A percentile compares a stretch with the other conserved stretches of the same genome.
These are phyloP conservation scores for Aspiorhynchus laticeps DNA, from an alignment of 2,113 vertebrate genomes.

Conservation along the genomic window DNA sequence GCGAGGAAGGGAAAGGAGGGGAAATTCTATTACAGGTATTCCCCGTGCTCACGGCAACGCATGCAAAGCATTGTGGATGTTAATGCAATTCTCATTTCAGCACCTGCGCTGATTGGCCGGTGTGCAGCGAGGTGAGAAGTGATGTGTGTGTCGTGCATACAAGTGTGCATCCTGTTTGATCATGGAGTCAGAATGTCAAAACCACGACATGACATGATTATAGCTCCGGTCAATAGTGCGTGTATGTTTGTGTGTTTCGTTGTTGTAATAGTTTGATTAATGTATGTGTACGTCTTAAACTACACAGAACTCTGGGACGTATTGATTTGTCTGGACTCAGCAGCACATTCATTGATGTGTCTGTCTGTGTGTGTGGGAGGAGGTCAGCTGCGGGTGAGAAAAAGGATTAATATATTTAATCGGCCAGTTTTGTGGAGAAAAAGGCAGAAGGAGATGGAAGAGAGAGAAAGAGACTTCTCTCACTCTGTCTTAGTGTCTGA, in stretches of 20 bases:
- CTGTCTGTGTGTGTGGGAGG: constrained; percentile 37
- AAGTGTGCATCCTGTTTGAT: constrained; percentile 5
- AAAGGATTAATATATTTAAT: constrained; percentile 39
- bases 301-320: background rate
- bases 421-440: background rate
- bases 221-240: constrained; percentile 4
- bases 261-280: constrained; percentile 37
- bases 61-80: constrained; percentile 82
- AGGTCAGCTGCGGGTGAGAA: constrained; percentile 24
- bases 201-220: constrained; percentile 25
- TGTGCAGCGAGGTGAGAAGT: constrained; percentile 66
- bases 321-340: constrained; percentile 47
- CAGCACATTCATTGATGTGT: constrained; percentile 42
- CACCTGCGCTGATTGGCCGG: constrained; percentile 77
- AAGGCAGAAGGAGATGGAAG: background rate
- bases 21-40: constrained; percentile 94
- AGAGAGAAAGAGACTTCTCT: constrained; percentile 38
- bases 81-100: constrained; percentile 89
- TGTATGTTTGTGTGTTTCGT: constrained; percentile 17
- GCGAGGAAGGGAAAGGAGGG: constrained; percentile 63
- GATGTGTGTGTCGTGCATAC: background rate
- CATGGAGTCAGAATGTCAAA: constrained; percentile 22
- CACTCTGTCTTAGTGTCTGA: constrained; percentile 56
- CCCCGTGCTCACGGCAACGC: constrained; percentile 74
- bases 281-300: constrained; percentile 18